Evolutionary conservation across 1,140 invertebrate genomes (phyloP).

Genomic region (Condylostylus longicornis): DNA sequence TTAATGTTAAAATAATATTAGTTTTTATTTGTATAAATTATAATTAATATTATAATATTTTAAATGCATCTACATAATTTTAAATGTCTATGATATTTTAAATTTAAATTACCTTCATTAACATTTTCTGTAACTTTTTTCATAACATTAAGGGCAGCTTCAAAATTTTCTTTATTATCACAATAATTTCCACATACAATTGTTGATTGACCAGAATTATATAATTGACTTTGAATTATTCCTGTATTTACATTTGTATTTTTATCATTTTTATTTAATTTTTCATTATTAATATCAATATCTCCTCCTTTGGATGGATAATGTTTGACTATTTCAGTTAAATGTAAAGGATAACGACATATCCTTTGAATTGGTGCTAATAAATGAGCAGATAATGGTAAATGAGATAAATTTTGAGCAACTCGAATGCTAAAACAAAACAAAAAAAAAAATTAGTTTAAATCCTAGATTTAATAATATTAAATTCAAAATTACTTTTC

Average conservation of each 20-base stretch:
- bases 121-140: constrained; percentile 29
- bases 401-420: constrained; percentile 41
- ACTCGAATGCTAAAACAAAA: constrained; percentile 20
- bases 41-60: too few relatives aligned
- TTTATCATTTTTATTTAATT: too few relatives aligned
- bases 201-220: background rate
- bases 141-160: constrained; percentile 25
- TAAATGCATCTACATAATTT: too few relatives aligned
- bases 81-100: too few relatives aligned
- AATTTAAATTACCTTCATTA: constrained; percentile 21
- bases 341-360: constrained; percentile 81
- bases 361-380: constrained; percentile 82
- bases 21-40: too few relatives aligned
- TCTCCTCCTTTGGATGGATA: too few relatives aligned
- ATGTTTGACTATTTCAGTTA: constrained; percentile 73
- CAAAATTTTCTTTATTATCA: constrained; percentile 20
- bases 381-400: constrained; percentile 76
- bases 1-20: too few relatives aligned
- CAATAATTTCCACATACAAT: background rate
- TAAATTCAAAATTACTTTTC: constrained; percentile 20
- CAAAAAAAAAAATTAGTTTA: background rate
- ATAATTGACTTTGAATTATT: background rate
- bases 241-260: too few relatives aligned
- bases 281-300: too few relatives aligned
- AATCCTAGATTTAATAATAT: background rate